Percentiles rank a stretch among this genome's conserved stretches.
phyloP scores from a whole-genome alignment of 2,888 invertebrate species.

The Nasonia oneida region DNA sequence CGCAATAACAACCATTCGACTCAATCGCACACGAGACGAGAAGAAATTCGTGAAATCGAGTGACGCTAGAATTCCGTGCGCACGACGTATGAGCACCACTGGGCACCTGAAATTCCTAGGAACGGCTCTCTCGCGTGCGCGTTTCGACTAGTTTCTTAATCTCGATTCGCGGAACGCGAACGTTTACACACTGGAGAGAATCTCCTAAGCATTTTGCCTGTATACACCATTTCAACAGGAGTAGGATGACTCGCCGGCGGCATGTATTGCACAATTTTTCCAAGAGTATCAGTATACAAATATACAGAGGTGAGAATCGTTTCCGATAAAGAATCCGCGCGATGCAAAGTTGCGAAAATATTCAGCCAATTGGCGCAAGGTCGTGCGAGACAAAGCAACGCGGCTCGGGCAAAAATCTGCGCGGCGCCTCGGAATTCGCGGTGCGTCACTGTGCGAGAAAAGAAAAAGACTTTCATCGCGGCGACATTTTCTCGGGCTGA shows the following conservation, averaged over 20 bases:
- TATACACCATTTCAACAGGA: background rate
- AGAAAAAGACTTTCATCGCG: conserved; percentile 32
- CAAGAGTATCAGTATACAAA: background rate
- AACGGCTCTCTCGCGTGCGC: background rate
- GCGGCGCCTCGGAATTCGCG: conserved; percentile 17
- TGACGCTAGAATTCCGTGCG: too few species aligned
- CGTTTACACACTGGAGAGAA: background rate
- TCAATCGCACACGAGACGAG: background rate
- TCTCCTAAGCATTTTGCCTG: background rate
- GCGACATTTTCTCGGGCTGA: conserved; percentile 24
- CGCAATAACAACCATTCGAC: background rate
- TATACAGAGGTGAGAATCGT: background rate
- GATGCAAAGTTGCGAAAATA: conserved; percentile 42
- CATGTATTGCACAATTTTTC: background rate
- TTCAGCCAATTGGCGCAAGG: conserved; percentile 56
- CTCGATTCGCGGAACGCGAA: conserved; percentile 27
- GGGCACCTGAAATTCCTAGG: background rate
- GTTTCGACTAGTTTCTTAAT: conserved; percentile 28
- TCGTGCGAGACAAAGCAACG: background rate
- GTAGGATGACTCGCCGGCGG: background rate
- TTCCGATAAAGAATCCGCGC: conserved; percentile 4
- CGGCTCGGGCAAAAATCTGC: too few species aligned
- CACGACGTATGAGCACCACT: background rate
- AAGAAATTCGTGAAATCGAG: background rate
- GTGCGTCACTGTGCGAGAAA: conserved; percentile 25